Conservation (phyloP, 2,888 invertebrate species). For the Pachydiplax longipennis region DNA sequence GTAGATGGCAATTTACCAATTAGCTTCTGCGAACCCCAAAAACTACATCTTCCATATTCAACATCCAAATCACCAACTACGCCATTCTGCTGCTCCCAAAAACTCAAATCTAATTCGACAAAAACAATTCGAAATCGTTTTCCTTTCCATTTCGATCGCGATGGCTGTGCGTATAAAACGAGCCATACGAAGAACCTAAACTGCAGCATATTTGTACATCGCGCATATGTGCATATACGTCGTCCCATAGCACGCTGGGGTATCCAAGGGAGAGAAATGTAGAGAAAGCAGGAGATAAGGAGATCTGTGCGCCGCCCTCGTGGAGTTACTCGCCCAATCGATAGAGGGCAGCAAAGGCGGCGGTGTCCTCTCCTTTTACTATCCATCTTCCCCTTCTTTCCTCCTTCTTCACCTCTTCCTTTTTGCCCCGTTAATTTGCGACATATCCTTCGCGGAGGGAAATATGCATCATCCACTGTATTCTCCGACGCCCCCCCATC, state of each 20-base stretch:
- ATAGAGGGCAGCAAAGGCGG: constrained; percentile 43
- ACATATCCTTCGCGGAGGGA: constrained; percentile 18
- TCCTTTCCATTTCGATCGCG: too few species aligned
- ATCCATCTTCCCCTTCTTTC: constrained; percentile 12
- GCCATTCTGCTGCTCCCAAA: too few species aligned
- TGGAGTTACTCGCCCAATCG: constrained; percentile 37
- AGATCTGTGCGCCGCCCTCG: constrained; percentile 36
- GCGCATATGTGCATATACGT: too few species aligned
- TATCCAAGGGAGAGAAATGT: background rate
- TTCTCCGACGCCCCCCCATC: background rate
- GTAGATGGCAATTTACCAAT: too few species aligned
- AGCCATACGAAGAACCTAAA: too few species aligned
- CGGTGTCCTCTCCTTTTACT: constrained; percentile 39
- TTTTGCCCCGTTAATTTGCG: constrained; percentile 31
- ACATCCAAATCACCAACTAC: too few species aligned
- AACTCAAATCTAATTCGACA: too few species aligned
- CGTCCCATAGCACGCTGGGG: background rate
- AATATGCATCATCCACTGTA: constrained; percentile 38
- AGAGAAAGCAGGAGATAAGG: background rate
- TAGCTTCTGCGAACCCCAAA: too few species aligned
- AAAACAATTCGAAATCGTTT: too few species aligned
- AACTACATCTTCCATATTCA: too few species aligned
- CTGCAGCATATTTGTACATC: too few species aligned
- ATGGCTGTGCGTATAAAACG: too few species aligned
- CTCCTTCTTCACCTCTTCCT: background rate